Evolutionary conservation across 1,140 invertebrate genomes (phyloP), one percentile per base, ranked within the genome.

Genomic region (Leptestheria dahalacensis): DNA sequence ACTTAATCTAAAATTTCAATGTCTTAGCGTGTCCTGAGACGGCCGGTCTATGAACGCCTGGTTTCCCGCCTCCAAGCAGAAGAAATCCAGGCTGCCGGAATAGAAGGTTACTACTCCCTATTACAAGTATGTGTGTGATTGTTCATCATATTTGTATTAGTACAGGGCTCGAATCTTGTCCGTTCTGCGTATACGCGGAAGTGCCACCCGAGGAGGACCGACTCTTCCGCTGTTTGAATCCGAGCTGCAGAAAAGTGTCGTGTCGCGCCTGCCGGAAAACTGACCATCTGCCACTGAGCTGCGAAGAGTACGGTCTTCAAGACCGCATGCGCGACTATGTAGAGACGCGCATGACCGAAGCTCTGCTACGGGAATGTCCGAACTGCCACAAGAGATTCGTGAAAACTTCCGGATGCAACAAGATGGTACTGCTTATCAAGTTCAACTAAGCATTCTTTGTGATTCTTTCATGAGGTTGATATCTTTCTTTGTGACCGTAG

Each of bases 351-450:
- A 80, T 84, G 75, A 80, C 80, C 9, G 76, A 82, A 66, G 80
- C 81, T 3, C 70, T 84, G 57, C 66, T 83, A 9, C 71, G 75
- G 69, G 73, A 69, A 54, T 84, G 82, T 70, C 77, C 74, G 26
- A 73, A 71, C 0, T 84, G 82, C 66, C 71, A 74, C 18, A 73
- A 72, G 25, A 70, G 74, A 21, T 83, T 82, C 64, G 74, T 78
- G 59, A 84, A 84, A 68, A 73, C 77, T 55, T 74, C 75, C 58
- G 83, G 83, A 2, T 85, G 83, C 65, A 85, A 86, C 64, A 83
- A 81, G 67, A 85, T 85, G 75, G 50, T 52, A 52, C 15, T 11
- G 10, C 12, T 20, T 52, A 15, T 52, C 28, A 25, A 52, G 3
- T 52, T 20, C 20, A 25, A n/a, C n/a, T 12, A 25, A 1, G n/a